phyloP scores from a whole-genome alignment of 2,888 invertebrate species.

The Monochamus alternatus region DNA sequence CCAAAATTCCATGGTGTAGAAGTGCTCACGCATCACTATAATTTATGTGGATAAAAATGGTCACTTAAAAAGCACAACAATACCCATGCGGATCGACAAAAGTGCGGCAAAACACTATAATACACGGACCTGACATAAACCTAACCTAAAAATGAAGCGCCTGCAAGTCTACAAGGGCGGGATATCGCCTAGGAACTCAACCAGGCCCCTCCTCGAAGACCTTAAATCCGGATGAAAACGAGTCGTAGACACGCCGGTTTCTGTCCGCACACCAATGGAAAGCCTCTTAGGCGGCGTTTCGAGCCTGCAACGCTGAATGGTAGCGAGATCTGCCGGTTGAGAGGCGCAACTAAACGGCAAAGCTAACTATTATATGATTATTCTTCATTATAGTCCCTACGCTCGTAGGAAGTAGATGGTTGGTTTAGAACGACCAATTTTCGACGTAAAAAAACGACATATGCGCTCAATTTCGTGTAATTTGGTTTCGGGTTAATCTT shows the following conservation, averaged over 20 bases:
- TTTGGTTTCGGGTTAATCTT: conserved; percentile 71
- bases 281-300: conserved; percentile 55
- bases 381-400: conserved; percentile 73
- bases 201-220: conserved; percentile 56
- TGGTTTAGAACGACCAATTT: conserved; percentile 69
- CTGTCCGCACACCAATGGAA: conserved; percentile 60
- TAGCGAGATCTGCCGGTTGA: conserved; percentile 69
- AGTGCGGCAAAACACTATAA: conserved; percentile 57
- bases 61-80: conserved; percentile 46
- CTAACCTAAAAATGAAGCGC: conserved; percentile 70
- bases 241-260: conserved; percentile 57
- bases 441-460: conserved; percentile 70
- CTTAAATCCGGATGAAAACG: conserved; percentile 58
- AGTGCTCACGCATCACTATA: conserved; percentile 21
- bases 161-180: conserved; percentile 68
- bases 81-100: conserved; percentile 48
- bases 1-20: conserved; percentile 22
- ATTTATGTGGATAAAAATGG: conserved; percentile 28
- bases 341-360: conserved; percentile 66
- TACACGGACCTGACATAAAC: conserved; percentile 61
- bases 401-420: conserved; percentile 72
- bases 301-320: conserved; percentile 63
- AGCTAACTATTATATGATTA: conserved; percentile 73
- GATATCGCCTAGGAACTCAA: conserved; percentile 49
- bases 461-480: conserved; percentile 71